Conservation (phyloP, 1,140 invertebrate genomes). For the Saccostrea glomerata region DNA sequence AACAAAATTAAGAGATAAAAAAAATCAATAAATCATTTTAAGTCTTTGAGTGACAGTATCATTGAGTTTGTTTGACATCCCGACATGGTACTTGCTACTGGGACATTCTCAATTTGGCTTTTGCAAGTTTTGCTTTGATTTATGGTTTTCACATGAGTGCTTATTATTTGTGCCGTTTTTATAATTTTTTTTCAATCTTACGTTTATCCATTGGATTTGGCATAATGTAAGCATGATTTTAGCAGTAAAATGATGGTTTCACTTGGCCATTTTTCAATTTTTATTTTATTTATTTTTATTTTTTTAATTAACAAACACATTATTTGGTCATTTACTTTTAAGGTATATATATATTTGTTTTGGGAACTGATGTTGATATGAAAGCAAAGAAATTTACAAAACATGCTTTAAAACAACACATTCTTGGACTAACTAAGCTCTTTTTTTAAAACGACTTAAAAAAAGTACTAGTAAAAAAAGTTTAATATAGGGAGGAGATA, state of each 20-base stretch:
- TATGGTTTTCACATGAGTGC: neutral
- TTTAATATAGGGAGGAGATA: too few relatives aligned
- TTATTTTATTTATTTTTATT: too few relatives aligned
- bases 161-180: neutral
- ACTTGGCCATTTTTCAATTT: neutral
- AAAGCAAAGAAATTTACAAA: too few relatives aligned
- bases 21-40: neutral
- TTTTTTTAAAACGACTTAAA: too few relatives aligned
- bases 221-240: neutral
- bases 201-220: neutral
- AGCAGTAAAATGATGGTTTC: neutral
- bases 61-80: neutral
- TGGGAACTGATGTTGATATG: neutral
- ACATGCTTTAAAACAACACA: too few relatives aligned
- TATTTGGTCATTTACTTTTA: neutral
- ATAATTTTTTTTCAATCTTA: neutral
- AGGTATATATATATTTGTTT: neutral
- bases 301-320: slow-evolving; percentile 4
- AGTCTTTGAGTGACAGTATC: neutral
- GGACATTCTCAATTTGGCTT: too few relatives aligned
- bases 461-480: too few relatives aligned
- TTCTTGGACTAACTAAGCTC: too few relatives aligned
- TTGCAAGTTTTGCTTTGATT: neutral
- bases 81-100: slow-evolving; percentile 20
- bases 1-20: too few relatives aligned